phyloP scores from a whole-genome alignment of 2,888 invertebrate species.

The Hipparchia semele region DNA sequence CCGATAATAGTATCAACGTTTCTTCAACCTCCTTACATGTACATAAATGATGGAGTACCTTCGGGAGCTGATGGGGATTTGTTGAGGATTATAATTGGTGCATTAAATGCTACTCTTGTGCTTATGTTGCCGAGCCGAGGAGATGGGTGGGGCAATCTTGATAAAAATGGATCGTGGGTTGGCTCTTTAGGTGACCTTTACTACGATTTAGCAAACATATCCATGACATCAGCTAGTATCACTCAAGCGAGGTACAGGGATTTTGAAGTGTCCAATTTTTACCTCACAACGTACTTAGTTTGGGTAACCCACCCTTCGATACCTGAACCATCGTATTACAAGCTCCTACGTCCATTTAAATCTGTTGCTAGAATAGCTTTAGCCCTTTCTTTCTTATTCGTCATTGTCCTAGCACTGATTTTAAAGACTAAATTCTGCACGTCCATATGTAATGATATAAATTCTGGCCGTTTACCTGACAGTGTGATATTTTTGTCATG shows the following conservation, averaged over 20 bases:
- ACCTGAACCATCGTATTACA: constrained; percentile 57
- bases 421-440: constrained; percentile 50
- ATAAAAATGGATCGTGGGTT: constrained; percentile 61
- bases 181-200: constrained; percentile 67
- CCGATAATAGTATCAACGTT: constrained; percentile 64
- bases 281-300: constrained; percentile 50
- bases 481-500: constrained; percentile 46
- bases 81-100: constrained; percentile 54
- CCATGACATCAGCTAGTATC: constrained; percentile 66
- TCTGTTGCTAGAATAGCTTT: constrained; percentile 52
- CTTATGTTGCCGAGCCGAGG: constrained; percentile 59
- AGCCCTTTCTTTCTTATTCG: constrained; percentile 52
- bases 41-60: constrained; percentile 52
- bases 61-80: constrained; percentile 66
- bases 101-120: constrained; percentile 59
- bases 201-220: constrained; percentile 65
- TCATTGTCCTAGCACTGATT: constrained; percentile 51
- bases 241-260: constrained; percentile 56
- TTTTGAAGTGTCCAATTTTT: constrained; percentile 62
- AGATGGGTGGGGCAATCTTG: constrained; percentile 62
- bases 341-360: constrained; percentile 63
- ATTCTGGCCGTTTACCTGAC: constrained; percentile 39
- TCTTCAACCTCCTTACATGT: constrained; percentile 62
- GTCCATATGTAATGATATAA: constrained; percentile 40
- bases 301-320: constrained; percentile 64